These are phyloP conservation scores for Ptyas mucosa DNA, from an alignment of 2,113 vertebrate genomes.

Conservation along the genomic window DNA sequence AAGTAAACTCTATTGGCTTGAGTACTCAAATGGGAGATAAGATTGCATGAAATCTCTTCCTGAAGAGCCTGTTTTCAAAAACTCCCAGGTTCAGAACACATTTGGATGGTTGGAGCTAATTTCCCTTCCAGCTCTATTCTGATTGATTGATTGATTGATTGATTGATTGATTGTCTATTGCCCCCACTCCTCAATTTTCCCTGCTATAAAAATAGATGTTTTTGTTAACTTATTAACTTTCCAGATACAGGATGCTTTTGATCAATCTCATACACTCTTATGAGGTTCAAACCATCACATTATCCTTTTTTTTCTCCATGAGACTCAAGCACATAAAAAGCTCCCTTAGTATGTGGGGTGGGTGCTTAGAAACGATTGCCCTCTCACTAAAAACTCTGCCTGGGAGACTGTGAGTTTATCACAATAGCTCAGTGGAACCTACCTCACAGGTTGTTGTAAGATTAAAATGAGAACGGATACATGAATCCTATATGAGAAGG, in stretches of 20 bases:
- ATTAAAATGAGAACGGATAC: not conserved
- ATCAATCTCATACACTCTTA: not conserved
- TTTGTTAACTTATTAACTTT: not conserved
- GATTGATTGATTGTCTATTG: not conserved
- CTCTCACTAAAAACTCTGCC: not conserved
- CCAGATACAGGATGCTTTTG: not conserved
- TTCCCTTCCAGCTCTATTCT: not conserved
- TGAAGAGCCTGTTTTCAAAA: not conserved
- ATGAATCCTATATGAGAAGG: not conserved
- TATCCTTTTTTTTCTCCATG: not conserved
- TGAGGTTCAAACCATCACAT: not conserved
- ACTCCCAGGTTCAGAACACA: not conserved
- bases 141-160: not conserved
- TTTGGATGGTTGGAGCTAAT: not conserved
- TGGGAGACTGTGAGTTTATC: not conserved
- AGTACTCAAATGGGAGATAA: not conserved
- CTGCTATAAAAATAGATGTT: not conserved
- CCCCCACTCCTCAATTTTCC: not conserved
- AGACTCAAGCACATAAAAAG: not conserved
- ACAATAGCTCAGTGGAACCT: not conserved
- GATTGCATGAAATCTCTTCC: not conserved
- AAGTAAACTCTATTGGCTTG: not conserved
- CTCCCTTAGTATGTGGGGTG: not conserved
- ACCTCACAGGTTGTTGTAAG: not conserved
- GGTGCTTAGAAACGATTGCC: not conserved